Evolutionary conservation across 2,888 invertebrate genomes (phyloP).

Genomic region (Eudasyphora cyanicolor): DNA sequence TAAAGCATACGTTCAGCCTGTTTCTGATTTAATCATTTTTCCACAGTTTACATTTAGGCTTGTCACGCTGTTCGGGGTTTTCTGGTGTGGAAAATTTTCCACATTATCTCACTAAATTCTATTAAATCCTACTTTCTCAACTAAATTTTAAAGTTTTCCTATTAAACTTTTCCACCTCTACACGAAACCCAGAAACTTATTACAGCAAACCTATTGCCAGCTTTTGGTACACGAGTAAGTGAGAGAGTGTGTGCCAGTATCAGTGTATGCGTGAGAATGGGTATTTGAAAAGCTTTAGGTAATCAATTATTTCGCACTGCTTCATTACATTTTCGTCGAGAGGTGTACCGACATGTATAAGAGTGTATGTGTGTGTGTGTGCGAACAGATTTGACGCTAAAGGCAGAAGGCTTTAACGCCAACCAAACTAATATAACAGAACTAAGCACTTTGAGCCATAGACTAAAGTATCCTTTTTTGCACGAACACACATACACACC

Average conservation of each 20-base stretch:
- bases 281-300: slow-evolving; percentile 46
- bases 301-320: slow-evolving; percentile 57
- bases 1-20: not conserved
- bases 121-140: slow-evolving; percentile 36
- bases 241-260: slow-evolving; percentile 21
- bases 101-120: slow-evolving; percentile 22
- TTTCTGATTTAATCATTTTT: not conserved
- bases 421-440: slow-evolving; percentile 50
- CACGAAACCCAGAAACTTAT: slow-evolving; percentile 21
- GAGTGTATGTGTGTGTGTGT: slow-evolving; percentile 4
- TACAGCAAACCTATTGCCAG: slow-evolving; percentile 21
- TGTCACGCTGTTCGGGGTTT: not conserved
- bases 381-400: slow-evolving; percentile 22
- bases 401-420: slow-evolving; percentile 4
- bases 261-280: not conserved
- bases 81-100: not conserved
- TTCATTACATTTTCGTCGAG: slow-evolving; percentile 17
- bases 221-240: slow-evolving; percentile 9
- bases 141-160: slow-evolving; percentile 62
- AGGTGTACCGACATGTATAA: too few species aligned
- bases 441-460: slow-evolving; percentile 37
- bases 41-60: not conserved
- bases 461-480: slow-evolving; percentile 42
- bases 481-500: not conserved
- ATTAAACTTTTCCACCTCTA: slow-evolving; percentile 58